These are phyloP conservation scores for Varanus salvator DNA, from an alignment of 2,113 vertebrate genomes.

Conservation along the genomic window DNA sequence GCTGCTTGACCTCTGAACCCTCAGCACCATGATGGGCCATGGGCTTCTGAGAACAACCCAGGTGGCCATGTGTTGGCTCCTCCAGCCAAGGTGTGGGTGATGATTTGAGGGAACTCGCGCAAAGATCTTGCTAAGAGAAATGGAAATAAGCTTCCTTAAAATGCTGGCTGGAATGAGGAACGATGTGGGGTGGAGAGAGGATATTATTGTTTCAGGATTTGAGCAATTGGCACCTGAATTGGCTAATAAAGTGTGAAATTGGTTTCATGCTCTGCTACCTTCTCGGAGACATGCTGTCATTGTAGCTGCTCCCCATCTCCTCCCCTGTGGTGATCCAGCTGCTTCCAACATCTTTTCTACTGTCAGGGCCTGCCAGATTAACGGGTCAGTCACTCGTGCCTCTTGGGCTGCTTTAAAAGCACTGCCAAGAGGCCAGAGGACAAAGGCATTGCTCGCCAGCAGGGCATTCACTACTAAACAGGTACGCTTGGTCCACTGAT, in stretches of 20 bases:
- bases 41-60: neutral
- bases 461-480: neutral
- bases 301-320: slow-evolving; percentile 21
- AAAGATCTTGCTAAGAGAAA: rapidly evolving
- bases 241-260: slow-evolving; percentile 84
- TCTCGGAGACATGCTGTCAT: slow-evolving; percentile 62
- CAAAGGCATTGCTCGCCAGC: neutral
- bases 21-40: neutral
- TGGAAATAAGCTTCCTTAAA: neutral
- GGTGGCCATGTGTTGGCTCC: neutral
- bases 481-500: neutral
- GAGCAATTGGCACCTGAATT: slow-evolving; percentile 69
- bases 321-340: slow-evolving; percentile 27
- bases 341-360: slow-evolving; percentile 39
- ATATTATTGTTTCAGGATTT: slow-evolving; percentile 46
- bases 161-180: slow-evolving; percentile 7
- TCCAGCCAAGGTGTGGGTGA: neutral
- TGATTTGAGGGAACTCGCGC: neutral
- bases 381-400: slow-evolving; percentile 35
- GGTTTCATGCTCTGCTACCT: slow-evolving; percentile 74
- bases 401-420: slow-evolving; percentile 17
- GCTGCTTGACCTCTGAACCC: neutral
- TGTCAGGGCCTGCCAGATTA: slow-evolving; percentile 50
- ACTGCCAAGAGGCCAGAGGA: neutral
- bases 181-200: slow-evolving; percentile 7